Percentiles rank a stretch among this genome's conserved stretches.
phyloP scores from a whole-genome alignment of 1,140 invertebrate species.

The Lineus longissimus region DNA sequence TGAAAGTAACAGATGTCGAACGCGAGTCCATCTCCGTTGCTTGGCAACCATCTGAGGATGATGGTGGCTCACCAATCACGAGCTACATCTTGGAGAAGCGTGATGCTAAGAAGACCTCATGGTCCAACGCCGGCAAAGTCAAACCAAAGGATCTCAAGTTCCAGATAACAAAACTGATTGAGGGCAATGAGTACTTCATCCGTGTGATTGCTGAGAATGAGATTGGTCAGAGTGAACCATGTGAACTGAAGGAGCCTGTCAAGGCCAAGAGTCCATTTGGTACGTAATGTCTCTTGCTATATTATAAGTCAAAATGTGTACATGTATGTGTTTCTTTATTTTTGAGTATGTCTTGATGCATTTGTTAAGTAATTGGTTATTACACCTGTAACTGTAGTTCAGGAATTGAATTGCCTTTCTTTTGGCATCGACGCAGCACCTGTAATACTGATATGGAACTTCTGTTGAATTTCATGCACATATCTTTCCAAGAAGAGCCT shows the following conservation, averaged over 20 bases:
- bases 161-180: slow-evolving; percentile 77
- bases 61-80: slow-evolving; percentile 73
- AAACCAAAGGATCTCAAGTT: slow-evolving; percentile 31
- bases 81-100: slow-evolving; percentile 89
- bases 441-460: no score
- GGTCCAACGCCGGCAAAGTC: slow-evolving; percentile 67
- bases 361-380: no score
- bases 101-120: slow-evolving; percentile 87
- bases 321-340: no score
- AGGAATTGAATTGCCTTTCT: not conserved
- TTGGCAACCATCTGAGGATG: slow-evolving; percentile 77
- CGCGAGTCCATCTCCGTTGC: slow-evolving; percentile 51
- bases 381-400: no score
- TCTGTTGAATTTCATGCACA: no score
- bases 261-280: slow-evolving; percentile 51
- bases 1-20: slow-evolving; percentile 59
- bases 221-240: slow-evolving; percentile 69
- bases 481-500: no score
- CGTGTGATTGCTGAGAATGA: slow-evolving; percentile 86
- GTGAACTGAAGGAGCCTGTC: slow-evolving; percentile 65
- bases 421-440: not conserved
- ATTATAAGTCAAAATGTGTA: not conserved
- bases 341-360: no score
- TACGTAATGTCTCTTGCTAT: slow-evolving; percentile 32
- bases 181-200: slow-evolving; percentile 89